These are phyloP conservation scores for Sipunculus nudus DNA, from an alignment of 2,888 invertebrate genomes.

Conservation along the genomic window DNA sequence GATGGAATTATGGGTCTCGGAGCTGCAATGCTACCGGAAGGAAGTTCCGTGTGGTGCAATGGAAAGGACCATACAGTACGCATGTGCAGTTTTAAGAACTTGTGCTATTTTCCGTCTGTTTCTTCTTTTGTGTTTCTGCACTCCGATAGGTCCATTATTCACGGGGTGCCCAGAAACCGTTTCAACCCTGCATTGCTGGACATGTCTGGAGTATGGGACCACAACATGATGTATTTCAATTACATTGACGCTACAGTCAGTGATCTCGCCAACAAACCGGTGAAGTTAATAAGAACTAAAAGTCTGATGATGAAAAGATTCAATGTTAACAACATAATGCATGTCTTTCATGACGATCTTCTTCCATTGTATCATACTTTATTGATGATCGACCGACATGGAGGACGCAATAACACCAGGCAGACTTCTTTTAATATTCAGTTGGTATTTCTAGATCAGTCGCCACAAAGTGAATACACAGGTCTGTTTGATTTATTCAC, in stretches of 20 bases:
- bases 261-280: slow-evolving; percentile 41
- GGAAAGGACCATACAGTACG: slow-evolving; percentile 46
- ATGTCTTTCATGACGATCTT: slow-evolving; percentile 70
- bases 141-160: slow-evolving; percentile 35
- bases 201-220: slow-evolving; percentile 65
- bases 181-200: slow-evolving; percentile 55
- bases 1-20: no score
- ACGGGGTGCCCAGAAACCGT: slow-evolving; percentile 50
- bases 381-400: slow-evolving; percentile 46
- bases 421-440: slow-evolving; percentile 48
- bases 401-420: neutral
- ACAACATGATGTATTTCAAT: slow-evolving; percentile 60
- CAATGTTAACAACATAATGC: slow-evolving; percentile 71
- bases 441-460: slow-evolving; percentile 34
- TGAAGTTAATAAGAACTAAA: slow-evolving; percentile 40
- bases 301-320: slow-evolving; percentile 66
- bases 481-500: slow-evolving; percentile 64
- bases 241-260: slow-evolving; percentile 57
- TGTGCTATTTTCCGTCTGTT: slow-evolving; percentile 63
- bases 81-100: slow-evolving; percentile 65
- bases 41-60: slow-evolving; percentile 52
- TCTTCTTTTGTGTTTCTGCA: slow-evolving; percentile 65
- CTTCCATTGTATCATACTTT: slow-evolving; percentile 67
- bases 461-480: slow-evolving; percentile 47
- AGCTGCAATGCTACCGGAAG: slow-evolving; percentile 20